phyloP scores from a whole-genome alignment of 2,888 invertebrate species.

The Parnassius glacialis region DNA sequence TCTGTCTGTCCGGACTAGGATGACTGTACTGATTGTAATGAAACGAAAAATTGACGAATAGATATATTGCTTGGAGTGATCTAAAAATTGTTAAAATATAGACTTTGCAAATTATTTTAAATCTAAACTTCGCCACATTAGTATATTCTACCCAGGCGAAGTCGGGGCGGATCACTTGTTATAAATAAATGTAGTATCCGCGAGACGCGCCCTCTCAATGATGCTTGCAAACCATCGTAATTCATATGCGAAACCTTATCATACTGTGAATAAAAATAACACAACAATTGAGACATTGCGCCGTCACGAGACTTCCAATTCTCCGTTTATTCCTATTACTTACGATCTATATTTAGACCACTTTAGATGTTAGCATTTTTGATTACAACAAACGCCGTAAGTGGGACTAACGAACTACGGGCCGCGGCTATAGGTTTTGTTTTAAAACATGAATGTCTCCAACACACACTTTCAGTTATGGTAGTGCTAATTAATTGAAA shows the following conservation, averaged over 20 bases:
- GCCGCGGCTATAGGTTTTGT: constrained; percentile 42
- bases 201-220: background rate
- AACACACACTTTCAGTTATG: constrained; percentile 40
- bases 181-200: background rate
- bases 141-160: too few relatives aligned
- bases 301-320: constrained; percentile 60
- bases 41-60: too few relatives aligned
- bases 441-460: constrained; percentile 35
- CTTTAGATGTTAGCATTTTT: constrained; percentile 63
- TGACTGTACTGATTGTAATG: too few relatives aligned
- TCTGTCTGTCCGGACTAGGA: too few relatives aligned
- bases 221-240: background rate
- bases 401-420: constrained; percentile 47
- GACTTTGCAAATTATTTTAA: too few relatives aligned
- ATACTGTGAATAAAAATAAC: constrained; percentile 57
- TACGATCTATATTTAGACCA: constrained; percentile 67
- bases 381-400: constrained; percentile 48
- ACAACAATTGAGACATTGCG: constrained; percentile 49
- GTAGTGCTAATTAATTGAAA: constrained; percentile 31
- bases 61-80: too few relatives aligned
- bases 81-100: too few relatives aligned
- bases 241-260: constrained; percentile 36
- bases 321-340: constrained; percentile 54
- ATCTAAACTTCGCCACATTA: too few relatives aligned
- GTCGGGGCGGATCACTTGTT: too few relatives aligned